These are phyloP conservation scores for Nineta flava DNA, from an alignment of 2,888 invertebrate species.

Conservation along the genomic window DNA sequence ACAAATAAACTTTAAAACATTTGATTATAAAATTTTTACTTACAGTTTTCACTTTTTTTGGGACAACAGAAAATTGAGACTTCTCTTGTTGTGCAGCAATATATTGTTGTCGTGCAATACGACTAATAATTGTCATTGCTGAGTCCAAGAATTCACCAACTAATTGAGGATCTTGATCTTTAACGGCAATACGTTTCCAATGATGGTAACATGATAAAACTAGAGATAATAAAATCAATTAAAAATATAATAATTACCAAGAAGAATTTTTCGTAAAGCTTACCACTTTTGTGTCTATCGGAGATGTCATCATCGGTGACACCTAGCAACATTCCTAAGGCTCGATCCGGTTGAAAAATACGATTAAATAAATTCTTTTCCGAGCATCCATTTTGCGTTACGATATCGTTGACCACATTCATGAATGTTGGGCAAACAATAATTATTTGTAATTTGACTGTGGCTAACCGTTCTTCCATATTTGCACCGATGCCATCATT, in stretches of 20 bases:
- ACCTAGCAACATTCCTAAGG: slow-evolving; percentile 66
- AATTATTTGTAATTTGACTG: slow-evolving; percentile 62
- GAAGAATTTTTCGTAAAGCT: slow-evolving; percentile 5
- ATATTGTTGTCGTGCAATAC: slow-evolving; percentile 30
- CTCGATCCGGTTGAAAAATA: slow-evolving; percentile 50
- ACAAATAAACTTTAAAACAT: too few species aligned
- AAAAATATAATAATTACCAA: slow-evolving; percentile 4
- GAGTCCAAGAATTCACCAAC: slow-evolving; percentile 72
- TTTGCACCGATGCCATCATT: slow-evolving; percentile 31
- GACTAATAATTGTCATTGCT: slow-evolving; percentile 60
- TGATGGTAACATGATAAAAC: slow-evolving; percentile 57
- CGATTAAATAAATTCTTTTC: slow-evolving; percentile 30
- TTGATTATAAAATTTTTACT: slow-evolving; percentile 17
- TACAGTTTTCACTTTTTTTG: slow-evolving; percentile 62
- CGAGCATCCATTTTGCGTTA: slow-evolving; percentile 28
- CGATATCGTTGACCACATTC: slow-evolving; percentile 38
- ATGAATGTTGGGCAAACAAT: slow-evolving; percentile 64
- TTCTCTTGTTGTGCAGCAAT: slow-evolving; percentile 28
- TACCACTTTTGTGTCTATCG: slow-evolving; percentile 52
- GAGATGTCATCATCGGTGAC: slow-evolving; percentile 56
- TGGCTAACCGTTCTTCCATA: slow-evolving; percentile 37
- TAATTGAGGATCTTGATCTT: slow-evolving; percentile 68
- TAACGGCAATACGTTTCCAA: slow-evolving; percentile 65
- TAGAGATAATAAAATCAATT: slow-evolving; percentile 18
- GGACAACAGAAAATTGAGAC: slow-evolving; percentile 54